Base-by-base conservation (phyloP, 1,140 invertebrate species). In the Drosophila ohnishii region DNA sequence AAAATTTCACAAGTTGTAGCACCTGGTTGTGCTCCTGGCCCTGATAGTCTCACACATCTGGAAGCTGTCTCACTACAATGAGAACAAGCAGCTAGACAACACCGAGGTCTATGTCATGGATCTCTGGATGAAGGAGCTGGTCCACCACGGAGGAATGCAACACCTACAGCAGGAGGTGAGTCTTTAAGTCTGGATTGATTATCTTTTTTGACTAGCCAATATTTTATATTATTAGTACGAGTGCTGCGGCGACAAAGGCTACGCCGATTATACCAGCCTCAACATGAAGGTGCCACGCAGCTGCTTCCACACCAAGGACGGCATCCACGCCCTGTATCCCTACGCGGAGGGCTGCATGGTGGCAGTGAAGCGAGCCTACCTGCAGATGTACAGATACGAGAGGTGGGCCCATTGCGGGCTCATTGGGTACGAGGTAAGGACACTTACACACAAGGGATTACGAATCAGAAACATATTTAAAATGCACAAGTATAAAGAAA, bases 311-410 rank as follows among this genome's bases (percentile, higher is more conserved):
- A 75, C 45, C 47, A 61, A 84, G 34, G 75, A 89, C 7, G 75
- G 77, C 0, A 69, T 90, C 19, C 85, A 82, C 32, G 85, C 81
- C 9, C 48, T 86, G 5, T 69, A 85, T 74, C 85, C 90, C 9
- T 89, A 88, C 53, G 32, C 47, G n/a, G 78, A 90, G 16, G 90
- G 90, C 32, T 91, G 90, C 61, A 76, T 90, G 71, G 51, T 45
- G 5, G 86, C 80, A 0, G 80, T 91, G 6, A 78, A 80, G 47
- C 66, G 67, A 2, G 69, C 76, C 4, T 89, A 91, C 59, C 37
- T 91, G 10, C 28, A 67, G 19, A 34, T 90, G 7, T 91, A 91
- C 72, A 76, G 78, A 5, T 64, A 71, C 22, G 90, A 91, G 32
- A 84, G 64, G 40, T 90, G 71, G 78, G 56, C 50, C 14, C 83